Conservation (phyloP, 2,797 vertebrate species). For the Semotilus atromaculatus region DNA sequence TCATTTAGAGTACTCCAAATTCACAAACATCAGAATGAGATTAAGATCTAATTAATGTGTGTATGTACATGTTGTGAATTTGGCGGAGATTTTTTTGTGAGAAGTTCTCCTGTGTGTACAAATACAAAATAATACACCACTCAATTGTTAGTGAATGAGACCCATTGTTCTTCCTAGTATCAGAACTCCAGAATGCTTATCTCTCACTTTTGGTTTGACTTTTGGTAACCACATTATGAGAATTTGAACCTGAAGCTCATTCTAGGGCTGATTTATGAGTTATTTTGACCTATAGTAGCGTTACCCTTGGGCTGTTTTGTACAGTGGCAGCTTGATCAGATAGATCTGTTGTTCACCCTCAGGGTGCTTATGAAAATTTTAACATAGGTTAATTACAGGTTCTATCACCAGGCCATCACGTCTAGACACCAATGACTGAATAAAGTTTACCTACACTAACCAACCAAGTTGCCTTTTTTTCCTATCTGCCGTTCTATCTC, state of each 20-base stretch:
- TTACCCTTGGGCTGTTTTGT: slow-evolving; percentile 30
- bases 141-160: neutral
- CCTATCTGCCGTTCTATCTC: slow-evolving; percentile 4
- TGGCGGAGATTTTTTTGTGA: neutral
- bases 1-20: too few relatives aligned
- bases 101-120: neutral
- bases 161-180: neutral
- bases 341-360: slow-evolving; percentile 45
- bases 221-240: neutral
- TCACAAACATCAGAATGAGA: too few relatives aligned
- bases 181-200: neutral
- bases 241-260: neutral
- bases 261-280: slow-evolving; percentile 12
- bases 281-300: slow-evolving; percentile 19
- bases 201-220: neutral
- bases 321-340: slow-evolving; percentile 37
- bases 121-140: too few relatives aligned
- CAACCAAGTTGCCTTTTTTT: neutral
- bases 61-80: too few relatives aligned
- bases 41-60: neutral
- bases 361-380: slow-evolving; percentile 55
- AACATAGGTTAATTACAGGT: slow-evolving; percentile 59
- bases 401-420: slow-evolving; percentile 19
- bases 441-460: slow-evolving; percentile 49
- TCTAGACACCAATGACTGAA: slow-evolving; percentile 40